Base-by-base conservation (phyloP, 2,797 vertebrate species). In the Bradypus variegatus region DNA sequence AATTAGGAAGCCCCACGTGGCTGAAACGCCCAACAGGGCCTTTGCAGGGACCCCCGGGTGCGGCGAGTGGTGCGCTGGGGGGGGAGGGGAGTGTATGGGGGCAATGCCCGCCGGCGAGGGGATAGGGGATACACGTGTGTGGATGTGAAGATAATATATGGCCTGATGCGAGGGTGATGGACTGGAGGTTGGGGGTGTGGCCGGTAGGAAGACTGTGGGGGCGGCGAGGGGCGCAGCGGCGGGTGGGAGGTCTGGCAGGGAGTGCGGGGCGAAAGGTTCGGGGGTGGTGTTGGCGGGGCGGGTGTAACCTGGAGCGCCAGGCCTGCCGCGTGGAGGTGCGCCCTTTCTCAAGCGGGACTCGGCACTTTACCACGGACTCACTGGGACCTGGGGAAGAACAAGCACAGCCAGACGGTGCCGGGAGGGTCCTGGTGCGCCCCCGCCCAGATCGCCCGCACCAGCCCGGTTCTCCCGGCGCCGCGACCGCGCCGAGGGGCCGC, bases 11-110 rank as follows among this genome's bases (percentile, higher is more conserved):
- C 3, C 85, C 89, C 83, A 91, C 90, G 29, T 70, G 94, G 92
- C 94, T 93, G 96, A 96, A 95, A 88, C 82, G 62, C 90, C 91
- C 95, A 88, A 89, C 82, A 92, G 88, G 91, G 94, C 95, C 95
- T 93, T 91, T 81, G 85, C 91, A 93, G 95, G 77, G 95, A 88
- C 90, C 65, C 65, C 80, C 13, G 13, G 65, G 88, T 5, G 73
- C 18, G 60, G 55, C 53, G 58, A n/a, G 41, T 1, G 12, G 14
- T 6, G 23, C 14, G 70, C n/a, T 36, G 55, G 38, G 60, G 21
- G 14, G 8, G 16, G 14, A 23, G 2, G 50, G 5, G 29, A 6
- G 64, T 60, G 27, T 45, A 25, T 13, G 25, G 27, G 41, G 38
- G 65, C 12, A 45, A 45, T 8, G 41, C 45, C 72, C 29, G 27